Evolutionary conservation across 2,113 vertebrate species (phyloP).

Genomic region (Actinemys pallida): DNA sequence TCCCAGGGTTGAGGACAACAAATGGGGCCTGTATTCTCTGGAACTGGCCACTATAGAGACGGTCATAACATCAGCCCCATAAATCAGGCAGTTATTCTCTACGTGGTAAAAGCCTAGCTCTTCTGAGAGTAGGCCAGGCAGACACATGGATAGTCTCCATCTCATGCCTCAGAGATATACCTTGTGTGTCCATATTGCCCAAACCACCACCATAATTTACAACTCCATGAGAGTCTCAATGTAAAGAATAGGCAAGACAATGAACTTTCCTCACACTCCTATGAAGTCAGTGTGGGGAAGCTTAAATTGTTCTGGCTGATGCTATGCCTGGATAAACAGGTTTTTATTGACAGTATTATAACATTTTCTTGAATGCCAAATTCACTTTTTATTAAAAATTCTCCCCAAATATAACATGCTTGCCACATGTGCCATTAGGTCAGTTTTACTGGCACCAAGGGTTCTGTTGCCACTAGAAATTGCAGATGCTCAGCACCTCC

Average conservation of each 20-base stretch:
- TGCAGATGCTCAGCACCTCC: background rate
- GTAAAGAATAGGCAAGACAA: background rate
- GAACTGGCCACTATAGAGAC: background rate
- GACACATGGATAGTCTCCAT: background rate
- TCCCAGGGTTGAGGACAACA: background rate
- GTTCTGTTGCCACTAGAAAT: background rate
- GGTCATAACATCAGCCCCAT: background rate
- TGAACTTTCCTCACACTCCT: background rate
- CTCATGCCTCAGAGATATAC: background rate
- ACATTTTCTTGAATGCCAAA: rapidly evolving
- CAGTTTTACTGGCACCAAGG: background rate
- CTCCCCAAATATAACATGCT: background rate
- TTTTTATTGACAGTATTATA: background rate
- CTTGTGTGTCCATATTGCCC: background rate
- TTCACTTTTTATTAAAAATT: background rate
- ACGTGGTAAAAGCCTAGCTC: background rate
- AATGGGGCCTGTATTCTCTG: background rate
- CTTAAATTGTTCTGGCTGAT: background rate
- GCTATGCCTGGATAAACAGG: background rate
- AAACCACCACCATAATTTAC: rapidly evolving
- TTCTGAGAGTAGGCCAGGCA: background rate
- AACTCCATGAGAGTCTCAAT: background rate
- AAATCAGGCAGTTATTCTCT: background rate
- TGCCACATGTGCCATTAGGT: background rate
- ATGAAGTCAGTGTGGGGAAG: background rate